Percentiles rank a stretch among this genome's conserved stretches.
These are phyloP conservation scores for Stercorarius parasiticus DNA, from an alignment of 2,113 vertebrate genomes.

Conservation along the genomic window DNA sequence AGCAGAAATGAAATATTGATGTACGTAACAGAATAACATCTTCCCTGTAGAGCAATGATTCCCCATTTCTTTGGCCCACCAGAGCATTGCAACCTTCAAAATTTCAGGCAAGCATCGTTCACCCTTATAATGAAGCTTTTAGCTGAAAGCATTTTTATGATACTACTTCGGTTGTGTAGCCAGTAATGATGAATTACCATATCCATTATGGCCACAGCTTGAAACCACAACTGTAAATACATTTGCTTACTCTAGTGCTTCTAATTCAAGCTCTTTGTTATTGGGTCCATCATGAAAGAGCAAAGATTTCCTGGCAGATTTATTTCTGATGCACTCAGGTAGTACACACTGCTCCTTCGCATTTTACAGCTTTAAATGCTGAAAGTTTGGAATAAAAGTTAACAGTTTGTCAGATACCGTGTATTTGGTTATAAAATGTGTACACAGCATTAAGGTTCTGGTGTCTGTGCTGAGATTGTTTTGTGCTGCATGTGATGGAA, in stretches of 20 bases:
- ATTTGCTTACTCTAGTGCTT: background rate
- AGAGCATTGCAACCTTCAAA: conserved; percentile 34
- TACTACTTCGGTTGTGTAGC: background rate
- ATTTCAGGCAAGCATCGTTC: background rate
- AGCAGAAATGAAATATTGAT: conserved; percentile 12
- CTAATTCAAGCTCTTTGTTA: background rate
- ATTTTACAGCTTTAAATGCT: background rate
- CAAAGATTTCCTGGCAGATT: background rate
- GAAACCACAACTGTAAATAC: conserved; percentile 21
- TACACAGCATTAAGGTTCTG: background rate
- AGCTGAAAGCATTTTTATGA: conserved; percentile 39
- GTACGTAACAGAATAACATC: background rate
- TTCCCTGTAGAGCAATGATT: conserved; percentile 13
- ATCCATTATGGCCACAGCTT: conserved; percentile 19
- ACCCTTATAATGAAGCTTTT: conserved; percentile 30
- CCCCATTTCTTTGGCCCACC: conserved; percentile 34
- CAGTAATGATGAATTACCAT: conserved; percentile 19
- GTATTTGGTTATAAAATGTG: background rate
- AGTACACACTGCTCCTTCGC: background rate
- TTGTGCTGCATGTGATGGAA: background rate
- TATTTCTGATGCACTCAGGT: background rate
- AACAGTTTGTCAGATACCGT: background rate
- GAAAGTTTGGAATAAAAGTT: background rate
- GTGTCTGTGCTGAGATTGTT: background rate
- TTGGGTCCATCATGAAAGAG: accelerated